phyloP scores from a whole-genome alignment of 37 sponge, comb jelly and placozoan genomes.

The Halichondria panicea region DNA sequence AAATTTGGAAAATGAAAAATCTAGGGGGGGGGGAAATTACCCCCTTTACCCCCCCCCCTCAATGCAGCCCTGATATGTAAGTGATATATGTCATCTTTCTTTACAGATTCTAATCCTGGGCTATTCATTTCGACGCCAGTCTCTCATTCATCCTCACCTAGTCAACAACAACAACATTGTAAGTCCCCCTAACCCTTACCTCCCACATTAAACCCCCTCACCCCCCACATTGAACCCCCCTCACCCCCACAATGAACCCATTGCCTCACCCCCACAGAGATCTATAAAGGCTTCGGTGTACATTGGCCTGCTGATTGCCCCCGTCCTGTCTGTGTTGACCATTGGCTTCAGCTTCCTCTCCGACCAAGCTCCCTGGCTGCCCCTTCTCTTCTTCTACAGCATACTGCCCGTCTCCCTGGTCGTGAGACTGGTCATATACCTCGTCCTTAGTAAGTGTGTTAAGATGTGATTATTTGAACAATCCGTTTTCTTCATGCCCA shows the following conservation, averaged over 20 bases:
- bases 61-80: too few species aligned
- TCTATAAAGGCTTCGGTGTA: slow-evolving; percentile 13
- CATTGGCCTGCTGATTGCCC: slow-evolving; percentile 25
- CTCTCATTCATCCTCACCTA: slow-evolving; percentile 54
- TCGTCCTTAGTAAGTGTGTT: slow-evolving; percentile 12
- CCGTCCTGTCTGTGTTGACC: slow-evolving; percentile 35
- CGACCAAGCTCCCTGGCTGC: not conserved
- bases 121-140: slow-evolving; percentile 43
- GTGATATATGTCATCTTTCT: too few species aligned
- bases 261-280: not conserved
- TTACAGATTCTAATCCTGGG: slow-evolving; percentile 28
- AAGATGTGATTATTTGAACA: not conserved
- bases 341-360: slow-evolving; percentile 32
- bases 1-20: too few species aligned
- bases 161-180: slow-evolving; percentile 15
- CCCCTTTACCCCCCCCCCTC: too few species aligned
- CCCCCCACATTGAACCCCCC: not conserved
- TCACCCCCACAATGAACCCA: not conserved
- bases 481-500: not conserved
- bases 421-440: not conserved
- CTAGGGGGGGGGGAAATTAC: too few species aligned
- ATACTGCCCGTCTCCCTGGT: slow-evolving; percentile 8
- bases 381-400: slow-evolving; percentile 18
- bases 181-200: not conserved
- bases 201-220: not conserved